These are phyloP conservation scores for Pimephales promelas DNA, from an alignment of 2,113 vertebrate species.

Conservation along the genomic window DNA sequence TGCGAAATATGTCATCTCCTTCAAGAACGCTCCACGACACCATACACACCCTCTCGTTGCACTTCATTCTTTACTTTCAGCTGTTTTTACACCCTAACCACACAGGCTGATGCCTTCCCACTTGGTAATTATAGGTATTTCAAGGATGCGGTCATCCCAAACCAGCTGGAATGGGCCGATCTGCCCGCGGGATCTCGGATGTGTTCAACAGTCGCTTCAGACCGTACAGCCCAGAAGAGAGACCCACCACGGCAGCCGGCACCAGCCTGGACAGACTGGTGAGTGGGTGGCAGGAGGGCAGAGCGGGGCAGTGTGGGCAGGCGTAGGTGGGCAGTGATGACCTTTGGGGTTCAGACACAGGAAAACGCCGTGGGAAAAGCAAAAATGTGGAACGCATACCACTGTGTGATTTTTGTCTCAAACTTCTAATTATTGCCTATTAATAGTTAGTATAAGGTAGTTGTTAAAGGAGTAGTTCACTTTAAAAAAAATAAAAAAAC, in stretches of 20 bases:
- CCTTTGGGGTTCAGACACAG: neutral
- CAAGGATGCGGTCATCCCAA: conserved; percentile 94
- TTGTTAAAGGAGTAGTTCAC: no score
- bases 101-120: neutral
- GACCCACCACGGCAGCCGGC: conserved; percentile 87
- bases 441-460: no score
- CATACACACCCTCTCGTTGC: neutral
- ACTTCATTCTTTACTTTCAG: neutral
- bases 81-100: neutral
- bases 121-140: conserved; percentile 83
- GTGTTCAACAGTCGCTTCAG: conserved; percentile 85
- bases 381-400: neutral
- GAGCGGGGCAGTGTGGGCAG: neutral
- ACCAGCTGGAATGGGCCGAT: conserved; percentile 81
- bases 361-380: neutral
- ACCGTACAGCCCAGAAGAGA: conserved; percentile 86
- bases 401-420: no score
- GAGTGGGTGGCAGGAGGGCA: conserved; percentile 57
- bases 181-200: conserved; percentile 86
- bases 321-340: neutral
- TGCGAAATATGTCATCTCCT: neutral
- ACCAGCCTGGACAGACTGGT: conserved; percentile 94
- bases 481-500: no score
- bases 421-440: no score
- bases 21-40: neutral